Conservation (phyloP, 1,140 invertebrate genomes). For the Drosophila baimaii region DNA sequence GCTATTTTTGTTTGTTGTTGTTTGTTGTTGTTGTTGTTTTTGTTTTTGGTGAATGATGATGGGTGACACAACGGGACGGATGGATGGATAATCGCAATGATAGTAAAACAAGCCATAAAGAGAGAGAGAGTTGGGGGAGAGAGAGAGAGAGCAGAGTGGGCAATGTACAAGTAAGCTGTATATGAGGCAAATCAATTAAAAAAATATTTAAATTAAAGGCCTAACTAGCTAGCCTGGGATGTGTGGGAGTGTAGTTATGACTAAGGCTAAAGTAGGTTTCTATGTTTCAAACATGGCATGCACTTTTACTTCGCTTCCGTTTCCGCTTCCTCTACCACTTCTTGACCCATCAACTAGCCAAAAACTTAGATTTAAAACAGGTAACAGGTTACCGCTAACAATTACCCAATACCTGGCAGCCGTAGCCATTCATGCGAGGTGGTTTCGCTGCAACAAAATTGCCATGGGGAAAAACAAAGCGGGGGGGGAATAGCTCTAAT, state of each 20-base stretch:
- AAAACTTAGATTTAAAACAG: slow-evolving; percentile 23
- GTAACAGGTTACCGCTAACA: slow-evolving; percentile 25
- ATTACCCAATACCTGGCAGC: slow-evolving; percentile 26
- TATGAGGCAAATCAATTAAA: slow-evolving; percentile 58
- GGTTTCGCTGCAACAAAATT: slow-evolving; percentile 18
- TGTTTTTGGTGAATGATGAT: slow-evolving; percentile 41
- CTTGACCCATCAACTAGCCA: slow-evolving; percentile 15
- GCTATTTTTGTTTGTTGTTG: slow-evolving; percentile 9
- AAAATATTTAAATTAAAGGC: slow-evolving; percentile 43
- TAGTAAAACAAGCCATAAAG: slow-evolving; percentile 50
- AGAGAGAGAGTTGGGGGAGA: slow-evolving; percentile 31
- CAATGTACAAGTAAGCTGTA: slow-evolving; percentile 30
- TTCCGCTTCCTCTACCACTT: slow-evolving; percentile 14
- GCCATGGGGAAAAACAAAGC: too few relatives aligned
- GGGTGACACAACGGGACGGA: slow-evolving; percentile 62
- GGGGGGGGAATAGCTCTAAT: too few relatives aligned
- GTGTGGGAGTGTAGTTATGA: slow-evolving; percentile 26
- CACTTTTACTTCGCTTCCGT: slow-evolving; percentile 50
- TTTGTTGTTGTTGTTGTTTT: slow-evolving; percentile 23
- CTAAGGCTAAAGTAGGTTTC: slow-evolving; percentile 72
- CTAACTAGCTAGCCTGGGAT: slow-evolving; percentile 48
- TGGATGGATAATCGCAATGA: slow-evolving; percentile 60
- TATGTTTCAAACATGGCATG: slow-evolving; percentile 71
- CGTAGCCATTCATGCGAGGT: background rate
- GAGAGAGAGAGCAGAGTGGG: slow-evolving; percentile 27